phyloP scores from a whole-genome alignment of 2,113 vertebrate genomes.

The Chaetura pelagica region DNA sequence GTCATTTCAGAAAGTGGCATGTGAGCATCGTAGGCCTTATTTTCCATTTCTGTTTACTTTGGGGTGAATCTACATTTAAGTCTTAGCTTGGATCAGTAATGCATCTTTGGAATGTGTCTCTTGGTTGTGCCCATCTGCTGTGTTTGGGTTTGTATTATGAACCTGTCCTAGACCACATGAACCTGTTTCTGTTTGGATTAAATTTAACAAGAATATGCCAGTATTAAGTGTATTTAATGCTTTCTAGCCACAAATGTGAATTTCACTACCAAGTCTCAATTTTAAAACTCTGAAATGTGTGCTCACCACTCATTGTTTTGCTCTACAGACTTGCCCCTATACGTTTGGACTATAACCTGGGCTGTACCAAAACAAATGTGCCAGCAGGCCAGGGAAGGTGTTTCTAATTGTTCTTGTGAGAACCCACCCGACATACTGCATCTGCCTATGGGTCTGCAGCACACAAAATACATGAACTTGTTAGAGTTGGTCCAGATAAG shows the following conservation, averaged over 20 bases:
- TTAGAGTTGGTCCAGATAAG: background rate
- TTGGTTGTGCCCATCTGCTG: background rate
- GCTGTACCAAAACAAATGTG: background rate
- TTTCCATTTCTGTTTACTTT: background rate
- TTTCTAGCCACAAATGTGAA: background rate
- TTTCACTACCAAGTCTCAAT: background rate
- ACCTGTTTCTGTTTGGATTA: background rate
- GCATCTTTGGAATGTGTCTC: background rate
- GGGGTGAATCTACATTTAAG: background rate
- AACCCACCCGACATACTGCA: rapidly evolving
- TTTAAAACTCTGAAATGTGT: background rate
- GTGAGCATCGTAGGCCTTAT: rapidly evolving
- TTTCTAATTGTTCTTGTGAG: background rate
- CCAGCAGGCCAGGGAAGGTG: background rate
- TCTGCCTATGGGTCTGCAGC: background rate
- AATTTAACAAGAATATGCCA: background rate
- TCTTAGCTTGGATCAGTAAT: background rate
- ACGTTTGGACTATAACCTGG: background rate
- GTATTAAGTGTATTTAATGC: background rate
- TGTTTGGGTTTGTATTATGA: background rate
- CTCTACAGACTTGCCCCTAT: background rate
- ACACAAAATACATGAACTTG: background rate
- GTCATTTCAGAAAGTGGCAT: background rate
- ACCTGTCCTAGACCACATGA: background rate
- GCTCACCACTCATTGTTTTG: background rate